Percentiles rank a stretch among this genome's conserved stretches.
Conservation (phyloP, 2,797 vertebrate genomes). For the Morus bassanus region DNA sequence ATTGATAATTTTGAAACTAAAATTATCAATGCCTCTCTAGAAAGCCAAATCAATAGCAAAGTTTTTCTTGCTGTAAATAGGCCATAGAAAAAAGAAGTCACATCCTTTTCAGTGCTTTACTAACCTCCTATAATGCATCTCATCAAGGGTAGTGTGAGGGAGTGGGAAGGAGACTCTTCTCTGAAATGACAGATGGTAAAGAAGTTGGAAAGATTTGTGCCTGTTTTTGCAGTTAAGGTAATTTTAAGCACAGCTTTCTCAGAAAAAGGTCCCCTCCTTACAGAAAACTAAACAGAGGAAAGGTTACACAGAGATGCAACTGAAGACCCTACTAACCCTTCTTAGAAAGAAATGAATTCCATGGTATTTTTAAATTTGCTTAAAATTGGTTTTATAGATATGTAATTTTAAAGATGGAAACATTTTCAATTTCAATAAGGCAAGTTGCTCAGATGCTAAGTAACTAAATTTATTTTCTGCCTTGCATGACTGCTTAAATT, state of each 20-base stretch:
- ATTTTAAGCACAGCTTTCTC: rapidly evolving
- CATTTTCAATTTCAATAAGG: not conserved
- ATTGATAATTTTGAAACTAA: not conserved
- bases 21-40: not conserved
- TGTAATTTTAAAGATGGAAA: not conserved
- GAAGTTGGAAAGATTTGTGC: not conserved
- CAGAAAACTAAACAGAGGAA: not conserved
- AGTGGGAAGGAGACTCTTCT: not conserved
- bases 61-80: not conserved
- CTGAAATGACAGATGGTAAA: not conserved
- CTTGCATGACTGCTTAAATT: not conserved
- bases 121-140: not conserved
- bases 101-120: not conserved
- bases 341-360: not conserved
- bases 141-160: not conserved
- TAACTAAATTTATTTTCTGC: not conserved
- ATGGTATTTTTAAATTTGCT: not conserved
- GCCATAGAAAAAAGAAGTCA: not conserved
- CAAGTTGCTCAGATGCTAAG: not conserved
- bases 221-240: not conserved
- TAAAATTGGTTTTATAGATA: not conserved
- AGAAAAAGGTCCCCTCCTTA: not conserved
- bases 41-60: not conserved
- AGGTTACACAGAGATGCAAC: not conserved
- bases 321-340: not conserved